phyloP scores from a whole-genome alignment of 2,797 vertebrate species.

The Linurgus olivaceus region DNA sequence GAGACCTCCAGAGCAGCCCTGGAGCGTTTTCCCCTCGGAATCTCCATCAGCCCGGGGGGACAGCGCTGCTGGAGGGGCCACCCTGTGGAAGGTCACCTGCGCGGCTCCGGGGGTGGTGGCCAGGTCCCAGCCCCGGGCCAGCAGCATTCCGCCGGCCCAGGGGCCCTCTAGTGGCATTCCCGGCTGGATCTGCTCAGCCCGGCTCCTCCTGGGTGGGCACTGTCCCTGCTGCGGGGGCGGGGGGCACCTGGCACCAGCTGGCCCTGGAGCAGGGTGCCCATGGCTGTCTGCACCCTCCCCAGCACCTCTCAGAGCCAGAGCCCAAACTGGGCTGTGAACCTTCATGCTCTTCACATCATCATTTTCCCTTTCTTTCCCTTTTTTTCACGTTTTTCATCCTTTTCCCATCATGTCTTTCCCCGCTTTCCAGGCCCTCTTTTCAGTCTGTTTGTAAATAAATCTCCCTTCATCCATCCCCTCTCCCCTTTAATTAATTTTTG shows the following conservation, averaged over 20 bases:
- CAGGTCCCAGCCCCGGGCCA: not conserved
- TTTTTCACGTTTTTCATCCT: not conserved
- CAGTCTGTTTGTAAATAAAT: conserved; percentile 8
- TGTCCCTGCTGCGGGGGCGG: not conserved
- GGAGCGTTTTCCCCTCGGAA: not conserved
- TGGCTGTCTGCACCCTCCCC: not conserved
- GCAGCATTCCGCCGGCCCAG: not conserved
- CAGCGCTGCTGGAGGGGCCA: rapidly evolving
- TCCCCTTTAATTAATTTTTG: not conserved
- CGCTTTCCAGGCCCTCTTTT: not conserved
- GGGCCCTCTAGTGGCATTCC: conserved; percentile 42
- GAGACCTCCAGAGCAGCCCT: not conserved
- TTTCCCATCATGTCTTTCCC: not conserved
- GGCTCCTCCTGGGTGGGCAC: not conserved
- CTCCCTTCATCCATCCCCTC: not conserved
- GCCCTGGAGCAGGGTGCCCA: not conserved
- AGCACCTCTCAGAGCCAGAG: rapidly evolving
- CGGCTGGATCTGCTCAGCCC: not conserved
- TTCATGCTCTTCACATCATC: not conserved
- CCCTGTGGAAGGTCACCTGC: not conserved
- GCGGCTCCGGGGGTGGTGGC: not conserved
- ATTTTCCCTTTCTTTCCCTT: not conserved
- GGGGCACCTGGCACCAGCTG: rapidly evolving
- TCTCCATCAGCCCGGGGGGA: rapidly evolving
- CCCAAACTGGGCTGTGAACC: rapidly evolving